Evolutionary conservation across 2,888 invertebrate species (phyloP), one percentile per base, ranked within the genome.

Genomic region (Yponomeuta plumbellus): DNA sequence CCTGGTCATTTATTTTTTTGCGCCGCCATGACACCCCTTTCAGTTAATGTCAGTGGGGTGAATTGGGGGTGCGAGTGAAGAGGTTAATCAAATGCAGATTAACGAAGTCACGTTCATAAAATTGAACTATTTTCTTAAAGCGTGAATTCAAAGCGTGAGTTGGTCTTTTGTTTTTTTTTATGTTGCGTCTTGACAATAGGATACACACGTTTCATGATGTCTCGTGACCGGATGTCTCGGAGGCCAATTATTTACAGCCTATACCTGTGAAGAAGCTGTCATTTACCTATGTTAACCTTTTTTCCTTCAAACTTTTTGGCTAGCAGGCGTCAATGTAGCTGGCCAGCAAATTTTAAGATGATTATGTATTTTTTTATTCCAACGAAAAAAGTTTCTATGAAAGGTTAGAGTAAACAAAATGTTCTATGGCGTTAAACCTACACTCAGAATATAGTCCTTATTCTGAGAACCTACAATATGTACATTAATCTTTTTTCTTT

Each of bases 211-310:
- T 68, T 78, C 76, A 77, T 76, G 75, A 71, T 71, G 65, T 73
- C 75, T 79, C 85, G 85, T 85, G 85, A 85, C 85, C 82, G 85
- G 84, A 85, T 76, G 70, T 65, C 69, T 73, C 69, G 44, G 17
- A 52, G 44, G 44, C 17, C 44, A 17, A 52, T 52, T 13, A 44
- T 26, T 34, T 34, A 17, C 44, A 52, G 17, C 44, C 44, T 68
- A 68, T 69, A 66, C 11, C 59, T 59, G 59, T 11, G 8, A 20
- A 20, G 21, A 23, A 23, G 8, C 21, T 21, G 22, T 8, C 59
- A 59, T 22, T 59, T 52, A 52, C 17, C 17, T 13, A 34, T 8
- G 34, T 52, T 52, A 52, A 52, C 17, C 13, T 52, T 52, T 52
- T 52, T 52, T 52, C 44, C 1, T 52, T 52, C 5, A 17, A 52